Percentiles rank a stretch among this genome's conserved stretches.
Conservation (phyloP, 2,888 invertebrate species). For the Watsonalla binaria region DNA sequence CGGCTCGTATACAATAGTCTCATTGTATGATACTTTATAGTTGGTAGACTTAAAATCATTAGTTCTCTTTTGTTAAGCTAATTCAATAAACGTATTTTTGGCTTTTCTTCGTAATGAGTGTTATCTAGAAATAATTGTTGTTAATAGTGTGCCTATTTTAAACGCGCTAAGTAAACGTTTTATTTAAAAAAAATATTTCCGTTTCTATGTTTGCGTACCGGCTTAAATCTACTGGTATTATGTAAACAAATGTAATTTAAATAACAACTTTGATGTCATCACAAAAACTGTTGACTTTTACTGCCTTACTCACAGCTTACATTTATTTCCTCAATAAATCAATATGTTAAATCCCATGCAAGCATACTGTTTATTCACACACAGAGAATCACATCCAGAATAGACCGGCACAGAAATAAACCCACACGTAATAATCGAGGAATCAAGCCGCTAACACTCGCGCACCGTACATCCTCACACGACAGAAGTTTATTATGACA, state of each 20-base stretch:
- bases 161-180: too few relatives aligned
- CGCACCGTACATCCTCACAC: constrained; percentile 26
- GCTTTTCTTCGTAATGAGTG: too few relatives aligned
- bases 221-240: too few relatives aligned
- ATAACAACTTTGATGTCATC: background rate
- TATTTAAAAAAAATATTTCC: too few relatives aligned
- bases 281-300: background rate
- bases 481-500: constrained; percentile 22
- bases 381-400: constrained; percentile 53
- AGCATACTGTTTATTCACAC: constrained; percentile 58
- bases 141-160: too few relatives aligned
- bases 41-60: constrained; percentile 1
- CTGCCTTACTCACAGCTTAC: background rate
- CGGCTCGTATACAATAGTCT: constrained; percentile 31
- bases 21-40: constrained; percentile 24
- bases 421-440: constrained; percentile 43
- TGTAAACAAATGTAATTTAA: too few relatives aligned
- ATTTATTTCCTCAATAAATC: constrained; percentile 4
- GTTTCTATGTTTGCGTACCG: too few relatives aligned
- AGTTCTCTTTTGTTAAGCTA: constrained; percentile 6
- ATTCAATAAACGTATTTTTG: too few relatives aligned
- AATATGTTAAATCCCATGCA: constrained; percentile 32
- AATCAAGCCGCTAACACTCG: constrained; percentile 35
- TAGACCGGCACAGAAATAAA: constrained; percentile 66
- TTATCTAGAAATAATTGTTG: too few relatives aligned